A percentile compares a stretch with the other conserved stretches of the same genome.
These are phyloP conservation scores for Entomobrya proxima DNA, from an alignment of 2,888 invertebrate genomes.

Conservation along the genomic window DNA sequence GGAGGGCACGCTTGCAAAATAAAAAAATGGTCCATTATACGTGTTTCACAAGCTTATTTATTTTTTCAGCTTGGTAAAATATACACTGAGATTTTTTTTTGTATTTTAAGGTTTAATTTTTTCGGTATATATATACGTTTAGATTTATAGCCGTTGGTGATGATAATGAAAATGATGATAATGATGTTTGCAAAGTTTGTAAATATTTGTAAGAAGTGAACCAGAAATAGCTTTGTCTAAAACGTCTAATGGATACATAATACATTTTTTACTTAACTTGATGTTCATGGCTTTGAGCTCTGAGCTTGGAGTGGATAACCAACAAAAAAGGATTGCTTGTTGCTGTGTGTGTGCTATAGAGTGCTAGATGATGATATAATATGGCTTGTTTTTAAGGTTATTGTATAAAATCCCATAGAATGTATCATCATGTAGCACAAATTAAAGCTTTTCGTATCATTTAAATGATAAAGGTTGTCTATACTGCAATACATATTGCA, in stretches of 20 bases:
- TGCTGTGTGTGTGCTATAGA: not conserved
- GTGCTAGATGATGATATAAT: constrained; percentile 16
- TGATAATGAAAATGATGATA: not conserved
- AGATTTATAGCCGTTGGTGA: not conserved
- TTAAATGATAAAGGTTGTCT: not conserved
- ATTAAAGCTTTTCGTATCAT: not conserved
- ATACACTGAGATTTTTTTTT: no score
- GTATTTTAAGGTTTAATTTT: no score
- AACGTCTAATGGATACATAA: not conserved
- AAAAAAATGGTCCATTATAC: not conserved
- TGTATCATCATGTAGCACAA: constrained; percentile 20
- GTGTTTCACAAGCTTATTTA: no score
- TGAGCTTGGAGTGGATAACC: not conserved
- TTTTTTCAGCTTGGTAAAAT: no score
- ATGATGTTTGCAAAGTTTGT: not conserved
- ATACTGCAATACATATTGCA: not conserved
- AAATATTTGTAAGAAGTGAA: constrained; percentile 17
- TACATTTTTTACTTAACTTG: not conserved
- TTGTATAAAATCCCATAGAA: no score
- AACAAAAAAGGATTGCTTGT: constrained; percentile 1
- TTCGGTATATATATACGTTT: no score
- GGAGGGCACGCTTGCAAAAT: constrained; percentile 10
- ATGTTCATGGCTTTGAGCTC: constrained; percentile 6
- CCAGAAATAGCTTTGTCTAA: not conserved
- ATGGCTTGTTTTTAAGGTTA: not conserved